A percentile compares a stretch with the other conserved stretches of the same genome.
Evolutionary conservation across 2,113 vertebrate genomes (phyloP).

Genomic region (Chunga burmeisteri): DNA sequence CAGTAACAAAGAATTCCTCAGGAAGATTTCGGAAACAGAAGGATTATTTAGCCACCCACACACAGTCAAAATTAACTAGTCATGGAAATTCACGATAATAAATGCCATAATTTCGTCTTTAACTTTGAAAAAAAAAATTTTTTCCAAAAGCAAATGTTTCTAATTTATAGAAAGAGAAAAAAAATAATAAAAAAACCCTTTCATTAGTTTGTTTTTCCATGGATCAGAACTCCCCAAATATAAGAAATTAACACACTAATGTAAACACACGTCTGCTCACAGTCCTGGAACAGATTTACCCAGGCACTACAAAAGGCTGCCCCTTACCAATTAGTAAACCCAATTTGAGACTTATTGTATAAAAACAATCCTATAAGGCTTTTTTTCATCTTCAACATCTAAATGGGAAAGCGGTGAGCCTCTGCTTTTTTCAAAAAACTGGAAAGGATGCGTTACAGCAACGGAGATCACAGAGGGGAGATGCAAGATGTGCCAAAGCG

Average conservation of each 20-base stretch:
- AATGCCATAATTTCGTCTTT: slow-evolving; percentile 45
- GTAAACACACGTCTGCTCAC: not conserved
- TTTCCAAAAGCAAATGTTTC: slow-evolving; percentile 20
- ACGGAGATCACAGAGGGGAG: rapidly evolving
- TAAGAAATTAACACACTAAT: slow-evolving; percentile 33
- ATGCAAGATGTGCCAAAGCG: rapidly evolving
- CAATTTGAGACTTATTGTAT: not conserved
- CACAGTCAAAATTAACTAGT: slow-evolving; percentile 24
- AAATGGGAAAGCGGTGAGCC: not conserved
- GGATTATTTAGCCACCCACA: slow-evolving; percentile 52
- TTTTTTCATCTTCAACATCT: not conserved
- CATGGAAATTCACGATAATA: slow-evolving; percentile 63
- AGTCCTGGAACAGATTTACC: not conserved
- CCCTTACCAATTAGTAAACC: not conserved
- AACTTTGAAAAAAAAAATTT: not conserved
- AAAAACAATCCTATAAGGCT: not conserved
- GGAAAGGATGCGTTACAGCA: not conserved
- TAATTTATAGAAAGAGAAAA: slow-evolving; percentile 10
- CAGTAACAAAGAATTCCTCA: slow-evolving; percentile 21
- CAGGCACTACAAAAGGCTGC: not conserved
- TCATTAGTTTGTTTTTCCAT: slow-evolving; percentile 50
- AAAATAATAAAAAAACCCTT: not conserved
- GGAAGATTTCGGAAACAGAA: slow-evolving; percentile 28
- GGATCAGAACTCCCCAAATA: slow-evolving; percentile 14
- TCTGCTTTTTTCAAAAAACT: not conserved